Conservation (phyloP, 2,797 vertebrate genomes). For the Florisuga fusca region DNA sequence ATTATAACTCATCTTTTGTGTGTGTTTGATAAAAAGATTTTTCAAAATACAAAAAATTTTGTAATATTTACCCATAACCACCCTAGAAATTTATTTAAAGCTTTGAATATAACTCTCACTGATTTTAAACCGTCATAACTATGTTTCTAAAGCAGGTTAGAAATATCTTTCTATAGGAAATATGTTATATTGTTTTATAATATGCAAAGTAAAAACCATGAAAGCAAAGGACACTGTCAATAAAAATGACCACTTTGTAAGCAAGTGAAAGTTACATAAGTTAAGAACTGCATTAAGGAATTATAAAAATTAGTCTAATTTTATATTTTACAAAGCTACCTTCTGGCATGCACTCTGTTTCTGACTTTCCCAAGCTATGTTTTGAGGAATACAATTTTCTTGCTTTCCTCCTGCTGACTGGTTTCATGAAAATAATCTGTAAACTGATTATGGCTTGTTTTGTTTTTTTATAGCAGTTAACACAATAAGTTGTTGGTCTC, state of each 20-base stretch:
- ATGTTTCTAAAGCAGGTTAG: neutral
- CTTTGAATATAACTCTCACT: neutral
- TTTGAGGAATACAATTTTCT: neutral
- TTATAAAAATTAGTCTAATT: too few relatives aligned
- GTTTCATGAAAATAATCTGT: neutral
- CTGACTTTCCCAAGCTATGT: neutral
- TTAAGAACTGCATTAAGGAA: neutral
- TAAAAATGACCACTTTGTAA: neutral
- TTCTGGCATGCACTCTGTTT: too few relatives aligned
- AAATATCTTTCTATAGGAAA: neutral
- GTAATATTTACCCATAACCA: neutral
- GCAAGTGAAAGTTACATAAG: neutral
- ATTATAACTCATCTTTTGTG: neutral
- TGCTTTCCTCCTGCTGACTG: neutral
- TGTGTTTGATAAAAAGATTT: neutral
- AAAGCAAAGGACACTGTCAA: neutral
- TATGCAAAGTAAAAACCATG: neutral
- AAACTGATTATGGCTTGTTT: neutral
- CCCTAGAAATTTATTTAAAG: accelerated
- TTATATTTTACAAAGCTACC: too few relatives aligned
- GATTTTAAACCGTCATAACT: neutral
- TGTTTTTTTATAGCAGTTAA: neutral
- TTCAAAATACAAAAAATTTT: neutral
- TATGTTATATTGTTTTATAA: neutral
- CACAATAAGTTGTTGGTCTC: neutral